Base-by-base conservation (phyloP, 2,888 invertebrate genomes). In the Drosophila villosipedis region DNA sequence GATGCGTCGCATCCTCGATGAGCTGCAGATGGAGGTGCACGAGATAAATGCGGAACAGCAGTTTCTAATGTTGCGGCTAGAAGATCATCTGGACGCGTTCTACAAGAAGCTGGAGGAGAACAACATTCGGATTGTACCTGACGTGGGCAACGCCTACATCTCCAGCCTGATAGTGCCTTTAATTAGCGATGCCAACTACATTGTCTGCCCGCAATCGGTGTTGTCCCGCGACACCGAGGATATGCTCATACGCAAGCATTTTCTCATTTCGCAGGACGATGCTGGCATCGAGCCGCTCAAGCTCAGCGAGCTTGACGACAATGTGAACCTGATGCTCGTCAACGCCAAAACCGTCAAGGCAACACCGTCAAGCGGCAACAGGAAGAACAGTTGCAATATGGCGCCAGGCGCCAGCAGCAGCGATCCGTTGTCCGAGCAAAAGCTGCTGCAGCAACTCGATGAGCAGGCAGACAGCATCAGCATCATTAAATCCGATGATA, bases 31-130 rank as follows among this genome's bases (percentile, higher is more conserved):
- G 19, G 93, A 93, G 80, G 91, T 93, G 22, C 91, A 83, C 47
- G 92, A 93, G 73, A 93, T 93, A 16, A 93, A 93, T 74, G 91
- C 91, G 1, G 93, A 93, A 54, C 92, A 93, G 58, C 89, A 90
- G 58, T 91, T 73, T 58, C 65, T 93, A 4, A 70, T 93, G 65
- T 35, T 92, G 54, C 89, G 89, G 3, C 49, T 93, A 2, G 83
- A 91, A 30, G 88, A 91, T 2, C 70, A 84, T 9, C 73, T 93
- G 37, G 89, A 92, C 7, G 73, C 81, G 14, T 93, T 92, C 61
- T 88, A 83, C 47, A 88, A 89, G 55, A 83, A 82, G 63, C 68
- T 92, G 25, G 69, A 81, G 63, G 78, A 80, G 39, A 89, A 87
- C 35, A 82, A 86, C 62, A 82, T 92, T 41, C 72, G 76, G 14